Conservation (phyloP, 2,113 vertebrate genomes). For the Telmatochromis sp. region DNA sequence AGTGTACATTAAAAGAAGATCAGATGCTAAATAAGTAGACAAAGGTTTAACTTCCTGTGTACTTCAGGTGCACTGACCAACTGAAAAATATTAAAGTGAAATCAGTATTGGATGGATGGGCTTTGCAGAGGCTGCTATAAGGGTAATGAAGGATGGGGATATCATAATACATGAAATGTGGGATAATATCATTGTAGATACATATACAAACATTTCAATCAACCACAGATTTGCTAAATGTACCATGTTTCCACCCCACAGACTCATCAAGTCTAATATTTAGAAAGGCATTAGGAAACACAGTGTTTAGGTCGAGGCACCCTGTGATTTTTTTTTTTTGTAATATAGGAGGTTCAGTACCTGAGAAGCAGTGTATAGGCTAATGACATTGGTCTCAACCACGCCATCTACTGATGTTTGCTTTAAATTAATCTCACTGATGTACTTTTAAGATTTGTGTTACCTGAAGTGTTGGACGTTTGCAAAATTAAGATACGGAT, state of each 20-base stretch:
- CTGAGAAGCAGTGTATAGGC: conserved; percentile 20
- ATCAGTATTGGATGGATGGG: background rate
- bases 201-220: background rate
- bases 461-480: background rate
- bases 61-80: background rate
- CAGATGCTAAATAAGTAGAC: background rate
- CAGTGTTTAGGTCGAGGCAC: conserved; percentile 46
- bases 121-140: background rate
- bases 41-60: background rate
- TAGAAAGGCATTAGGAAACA: background rate
- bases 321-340: background rate
- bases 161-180: background rate
- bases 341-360: background rate
- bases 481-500: conserved; percentile 9
- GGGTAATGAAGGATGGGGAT: background rate
- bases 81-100: background rate
- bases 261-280: background rate
- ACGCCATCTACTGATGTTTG: background rate
- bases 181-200: background rate
- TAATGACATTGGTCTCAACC: background rate
- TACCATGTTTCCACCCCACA: background rate
- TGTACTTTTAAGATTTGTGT: background rate
- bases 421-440: background rate
- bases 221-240: background rate
- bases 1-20: background rate